Base-by-base conservation (phyloP, 2,113 vertebrate genomes). In the Corythoichthys haematopterus region DNA sequence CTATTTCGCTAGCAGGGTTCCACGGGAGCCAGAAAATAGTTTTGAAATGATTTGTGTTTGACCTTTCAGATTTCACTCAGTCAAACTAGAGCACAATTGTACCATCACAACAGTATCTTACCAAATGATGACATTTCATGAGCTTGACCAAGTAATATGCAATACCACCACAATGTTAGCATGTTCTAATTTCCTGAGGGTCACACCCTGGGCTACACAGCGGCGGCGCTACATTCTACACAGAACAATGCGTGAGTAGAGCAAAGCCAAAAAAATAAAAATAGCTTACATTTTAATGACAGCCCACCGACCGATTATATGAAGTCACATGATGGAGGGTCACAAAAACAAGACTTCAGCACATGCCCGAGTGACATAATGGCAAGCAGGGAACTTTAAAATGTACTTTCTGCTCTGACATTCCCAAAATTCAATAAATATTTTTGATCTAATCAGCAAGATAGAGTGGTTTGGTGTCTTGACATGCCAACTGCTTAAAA, bases 271-370 rank as follows among this genome's bases (percentile, higher is more conserved):
- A 43, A 43, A 43, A 43, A 43, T 10, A 58, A 66, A 58, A 68
- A 69, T 69, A 52, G 58, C 66, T 71, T 50, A 63, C 55, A 15
- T 13, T 66, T 56, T 40, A 35, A 43, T 36, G 36, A 70, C 79
- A 63, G 63, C 58, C 71, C 36, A 57, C 72, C 38, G 78, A 72
- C 68, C 73, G 40, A 43, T 40, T 0, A 35, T 53, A 47, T 61
- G 58, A 67, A 68, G 74, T 77, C 64, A 75, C 60, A 72, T 66
- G 75, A 61, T 66, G n/a, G 11, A 50, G 64, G 61, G 67, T 83
- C 74, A 81, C 45, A 65, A 77, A 80, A 53, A 81, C 81, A 76
- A 79, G 38, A 40, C 53, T 55, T 68, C 58, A 72, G 47, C 74
- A 68, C 36, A 64, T 72, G 72, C 78, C 51, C 59, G 35, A 59